phyloP scores from a whole-genome alignment of 2,888 invertebrate genomes.

The Hecatera dysodea region DNA sequence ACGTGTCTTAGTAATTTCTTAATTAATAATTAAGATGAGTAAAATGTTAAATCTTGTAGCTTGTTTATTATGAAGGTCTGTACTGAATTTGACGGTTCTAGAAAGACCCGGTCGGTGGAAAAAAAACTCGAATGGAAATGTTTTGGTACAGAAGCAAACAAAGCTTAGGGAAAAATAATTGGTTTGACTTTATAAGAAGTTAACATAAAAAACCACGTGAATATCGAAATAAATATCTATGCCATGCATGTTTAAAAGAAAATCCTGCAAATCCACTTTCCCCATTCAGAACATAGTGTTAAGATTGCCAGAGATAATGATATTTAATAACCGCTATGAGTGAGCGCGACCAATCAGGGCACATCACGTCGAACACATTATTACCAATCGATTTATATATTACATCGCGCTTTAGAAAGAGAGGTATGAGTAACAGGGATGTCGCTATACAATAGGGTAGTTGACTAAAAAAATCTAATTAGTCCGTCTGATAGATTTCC shows the following conservation, averaged over 20 bases:
- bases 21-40: constrained; percentile 38
- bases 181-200: neutral
- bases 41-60: constrained; percentile 39
- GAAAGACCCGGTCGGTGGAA: neutral
- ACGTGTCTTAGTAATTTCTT: constrained; percentile 30
- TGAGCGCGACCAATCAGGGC: constrained; percentile 30
- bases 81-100: neutral
- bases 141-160: neutral
- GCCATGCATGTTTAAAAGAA: constrained; percentile 31
- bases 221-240: constrained; percentile 21
- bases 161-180: neutral
- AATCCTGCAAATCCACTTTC: constrained; percentile 41
- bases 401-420: neutral
- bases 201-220: neutral
- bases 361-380: neutral
- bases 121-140: neutral
- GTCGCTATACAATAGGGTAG: no score
- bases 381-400: neutral
- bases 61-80: constrained; percentile 33
- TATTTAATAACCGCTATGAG: constrained; percentile 31
- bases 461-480: no score
- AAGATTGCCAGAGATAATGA: constrained; percentile 46
- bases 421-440: neutral
- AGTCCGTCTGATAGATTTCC: no score
- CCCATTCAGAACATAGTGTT: constrained; percentile 39